These are phyloP conservation scores for Agrilus cyanescens DNA, from an alignment of 2,888 invertebrate species.

Conservation along the genomic window DNA sequence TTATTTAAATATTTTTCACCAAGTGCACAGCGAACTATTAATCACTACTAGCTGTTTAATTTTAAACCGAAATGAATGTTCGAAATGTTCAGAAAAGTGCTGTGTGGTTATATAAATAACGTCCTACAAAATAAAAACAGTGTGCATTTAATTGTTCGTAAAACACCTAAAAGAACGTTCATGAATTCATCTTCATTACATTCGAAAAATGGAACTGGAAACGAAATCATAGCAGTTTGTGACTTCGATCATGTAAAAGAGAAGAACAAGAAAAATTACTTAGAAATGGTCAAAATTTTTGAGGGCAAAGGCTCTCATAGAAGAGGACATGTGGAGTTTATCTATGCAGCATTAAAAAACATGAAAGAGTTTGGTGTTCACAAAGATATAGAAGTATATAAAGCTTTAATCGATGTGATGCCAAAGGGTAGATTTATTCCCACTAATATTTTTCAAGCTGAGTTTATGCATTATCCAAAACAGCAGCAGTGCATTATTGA, in stretches of 20 bases:
- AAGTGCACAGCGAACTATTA: too few relatives aligned
- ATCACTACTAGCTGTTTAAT: too few relatives aligned
- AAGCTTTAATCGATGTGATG: constrained; percentile 69
- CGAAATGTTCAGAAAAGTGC: too few relatives aligned
- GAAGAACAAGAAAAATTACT: constrained; percentile 55
- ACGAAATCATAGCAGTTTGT: constrained; percentile 34
- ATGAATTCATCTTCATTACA: too few relatives aligned
- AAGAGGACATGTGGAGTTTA: constrained; percentile 88
- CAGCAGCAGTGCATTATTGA: constrained; percentile 92
- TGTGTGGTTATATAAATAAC: too few relatives aligned
- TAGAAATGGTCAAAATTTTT: constrained; percentile 66
- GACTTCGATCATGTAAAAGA: constrained; percentile 40
- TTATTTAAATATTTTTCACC: too few relatives aligned
- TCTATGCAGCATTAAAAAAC: constrained; percentile 74
- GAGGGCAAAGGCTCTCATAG: constrained; percentile 53
- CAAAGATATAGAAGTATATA: constrained; percentile 78
- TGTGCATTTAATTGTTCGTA: too few relatives aligned
- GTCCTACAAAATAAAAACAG: too few relatives aligned
- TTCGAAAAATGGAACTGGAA: constrained; percentile 14
- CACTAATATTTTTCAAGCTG: constrained; percentile 68
- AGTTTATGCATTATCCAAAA: constrained; percentile 88
- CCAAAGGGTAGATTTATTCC: constrained; percentile 85
- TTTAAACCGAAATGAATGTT: too few relatives aligned
- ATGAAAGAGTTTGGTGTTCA: constrained; percentile 87
- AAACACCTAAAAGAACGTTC: too few relatives aligned